phyloP scores from a whole-genome alignment of 2,113 vertebrate genomes.

The Clarias batrachus region DNA sequence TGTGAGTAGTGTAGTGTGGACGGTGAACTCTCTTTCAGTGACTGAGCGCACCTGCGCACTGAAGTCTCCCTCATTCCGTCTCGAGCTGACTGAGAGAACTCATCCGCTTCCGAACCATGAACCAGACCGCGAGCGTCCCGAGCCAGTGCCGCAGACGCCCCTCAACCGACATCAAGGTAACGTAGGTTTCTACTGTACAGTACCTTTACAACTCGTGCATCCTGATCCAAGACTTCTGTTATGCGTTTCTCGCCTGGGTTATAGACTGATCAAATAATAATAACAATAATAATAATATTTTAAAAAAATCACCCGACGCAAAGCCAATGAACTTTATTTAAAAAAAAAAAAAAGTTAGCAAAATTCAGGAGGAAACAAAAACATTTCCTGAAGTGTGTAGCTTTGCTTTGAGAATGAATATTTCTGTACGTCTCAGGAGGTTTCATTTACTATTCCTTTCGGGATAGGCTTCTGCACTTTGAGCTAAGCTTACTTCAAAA shows the following conservation, averaged over 20 bases:
- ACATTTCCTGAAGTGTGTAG: background rate
- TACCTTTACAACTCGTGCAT: too few species aligned
- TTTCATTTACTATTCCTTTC: background rate
- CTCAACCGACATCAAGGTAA: slow-evolving; percentile 37
- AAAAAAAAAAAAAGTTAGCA: background rate
- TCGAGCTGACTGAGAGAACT: background rate
- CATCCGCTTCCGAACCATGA: slow-evolving; percentile 34
- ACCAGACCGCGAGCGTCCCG: slow-evolving; percentile 22
- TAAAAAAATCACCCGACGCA: too few species aligned
- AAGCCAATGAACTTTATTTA: background rate
- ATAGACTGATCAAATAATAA: background rate
- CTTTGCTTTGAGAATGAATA: background rate
- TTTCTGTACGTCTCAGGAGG: background rate
- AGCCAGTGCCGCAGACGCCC: slow-evolving; percentile 31
- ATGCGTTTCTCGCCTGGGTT: background rate
- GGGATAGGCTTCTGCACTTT: background rate
- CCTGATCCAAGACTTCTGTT: background rate
- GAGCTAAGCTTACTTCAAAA: background rate
- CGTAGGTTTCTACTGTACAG: background rate
- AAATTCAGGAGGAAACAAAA: background rate
- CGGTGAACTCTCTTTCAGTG: background rate
- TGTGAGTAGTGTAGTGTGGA: slow-evolving; percentile 10
- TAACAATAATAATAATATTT: too few species aligned
- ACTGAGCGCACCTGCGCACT: slow-evolving; percentile 21
- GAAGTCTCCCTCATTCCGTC: background rate